Percentiles rank a stretch among this genome's conserved stretches.
phyloP scores from a whole-genome alignment of 1,140 invertebrate genomes.

The Aphis craccivora region DNA sequence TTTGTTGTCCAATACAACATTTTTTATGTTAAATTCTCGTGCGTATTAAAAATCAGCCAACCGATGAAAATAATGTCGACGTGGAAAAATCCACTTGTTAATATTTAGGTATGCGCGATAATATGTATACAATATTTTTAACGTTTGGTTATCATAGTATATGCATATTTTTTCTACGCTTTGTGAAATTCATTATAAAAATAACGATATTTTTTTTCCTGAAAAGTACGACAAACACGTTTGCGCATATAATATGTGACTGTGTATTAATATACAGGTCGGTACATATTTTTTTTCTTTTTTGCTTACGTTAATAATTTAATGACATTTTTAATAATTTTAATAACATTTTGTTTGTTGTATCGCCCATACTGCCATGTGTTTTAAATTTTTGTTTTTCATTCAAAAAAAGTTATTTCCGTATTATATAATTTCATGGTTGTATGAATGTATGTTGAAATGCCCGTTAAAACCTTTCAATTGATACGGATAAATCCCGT shows the following conservation, averaged over 20 bases:
- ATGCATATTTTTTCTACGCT: background rate
- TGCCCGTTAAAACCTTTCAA: background rate
- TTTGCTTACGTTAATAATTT: background rate
- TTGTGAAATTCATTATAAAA: constrained; percentile 4
- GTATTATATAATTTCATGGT: background rate
- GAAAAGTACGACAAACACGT: background rate
- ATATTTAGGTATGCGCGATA: background rate
- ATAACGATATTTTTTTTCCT: background rate
- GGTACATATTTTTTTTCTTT: background rate
- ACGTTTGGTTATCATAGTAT: background rate
- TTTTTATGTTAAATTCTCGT: background rate
- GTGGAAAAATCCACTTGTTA: background rate
- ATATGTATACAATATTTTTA: background rate
- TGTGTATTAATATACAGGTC: background rate
- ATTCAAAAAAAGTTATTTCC: background rate
- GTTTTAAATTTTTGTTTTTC: background rate
- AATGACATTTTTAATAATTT: background rate
- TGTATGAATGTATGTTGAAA: background rate
- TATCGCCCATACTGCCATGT: background rate
- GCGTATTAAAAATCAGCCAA: background rate
- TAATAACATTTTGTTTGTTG: background rate
- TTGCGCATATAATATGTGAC: background rate
- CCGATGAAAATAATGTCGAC: background rate
- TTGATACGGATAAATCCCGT: background rate
- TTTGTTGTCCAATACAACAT: background rate